Evolutionary conservation across 2,113 vertebrate species (phyloP).

Genomic region (Dasyornis broadbenti): DNA sequence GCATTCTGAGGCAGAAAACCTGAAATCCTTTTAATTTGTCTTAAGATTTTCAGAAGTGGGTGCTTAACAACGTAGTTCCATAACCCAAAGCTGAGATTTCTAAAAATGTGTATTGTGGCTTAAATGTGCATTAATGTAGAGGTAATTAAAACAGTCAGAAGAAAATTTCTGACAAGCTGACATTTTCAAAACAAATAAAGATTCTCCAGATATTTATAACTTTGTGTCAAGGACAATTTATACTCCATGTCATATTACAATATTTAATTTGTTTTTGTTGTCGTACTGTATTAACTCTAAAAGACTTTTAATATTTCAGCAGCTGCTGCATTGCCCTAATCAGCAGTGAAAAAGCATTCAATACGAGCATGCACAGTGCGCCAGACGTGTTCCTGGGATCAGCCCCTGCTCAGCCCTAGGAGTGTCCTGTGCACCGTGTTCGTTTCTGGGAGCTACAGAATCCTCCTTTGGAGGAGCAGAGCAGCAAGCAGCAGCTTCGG

Average conservation of each 20-base stretch:
- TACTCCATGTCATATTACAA: slow-evolving; percentile 51
- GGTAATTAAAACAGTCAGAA: slow-evolving; percentile 48
- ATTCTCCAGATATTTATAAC: slow-evolving; percentile 51
- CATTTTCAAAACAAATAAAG: slow-evolving; percentile 57
- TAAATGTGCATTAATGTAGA: background rate
- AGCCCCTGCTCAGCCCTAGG: background rate
- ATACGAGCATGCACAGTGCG: background rate
- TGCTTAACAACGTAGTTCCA: background rate
- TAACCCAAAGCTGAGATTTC: background rate
- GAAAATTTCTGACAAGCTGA: slow-evolving; percentile 39
- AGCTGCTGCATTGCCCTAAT: slow-evolving; percentile 9
- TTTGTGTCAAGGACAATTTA: slow-evolving; percentile 55
- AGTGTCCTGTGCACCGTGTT: background rate
- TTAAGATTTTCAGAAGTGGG: background rate
- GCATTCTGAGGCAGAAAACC: background rate
- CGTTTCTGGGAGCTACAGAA: background rate
- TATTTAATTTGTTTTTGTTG: slow-evolving; percentile 65
- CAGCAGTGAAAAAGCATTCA: background rate
- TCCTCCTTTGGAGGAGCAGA: background rate
- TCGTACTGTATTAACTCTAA: slow-evolving; percentile 48
- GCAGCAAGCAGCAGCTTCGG: background rate
- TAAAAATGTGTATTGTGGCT: background rate
- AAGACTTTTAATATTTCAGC: slow-evolving; percentile 48
- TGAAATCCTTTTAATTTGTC: background rate
- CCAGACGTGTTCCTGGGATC: background rate